A percentile compares a stretch with the other conserved stretches of the same genome.
Conservation (phyloP, 2,797 vertebrate species). For the Darevskia nairensis region DNA sequence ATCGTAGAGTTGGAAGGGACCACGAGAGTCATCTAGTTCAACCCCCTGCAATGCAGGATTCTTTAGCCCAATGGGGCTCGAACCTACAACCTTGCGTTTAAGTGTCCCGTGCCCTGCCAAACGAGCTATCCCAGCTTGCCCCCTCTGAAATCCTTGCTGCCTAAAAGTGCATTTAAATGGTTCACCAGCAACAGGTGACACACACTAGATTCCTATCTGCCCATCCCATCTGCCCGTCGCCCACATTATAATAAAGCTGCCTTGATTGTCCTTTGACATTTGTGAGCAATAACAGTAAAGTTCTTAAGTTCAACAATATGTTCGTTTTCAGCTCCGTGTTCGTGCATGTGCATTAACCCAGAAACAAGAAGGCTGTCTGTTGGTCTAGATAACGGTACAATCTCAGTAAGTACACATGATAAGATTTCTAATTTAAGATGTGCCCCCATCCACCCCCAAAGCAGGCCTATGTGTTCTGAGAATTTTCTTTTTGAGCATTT, state of each 20-base stretch:
- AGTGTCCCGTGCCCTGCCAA: too few species aligned
- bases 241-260: slow-evolving; percentile 34
- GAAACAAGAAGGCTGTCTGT: slow-evolving; percentile 96
- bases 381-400: slow-evolving; percentile 93
- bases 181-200: neutral
- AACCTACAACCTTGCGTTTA: too few species aligned
- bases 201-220: neutral
- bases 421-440: slow-evolving; percentile 76
- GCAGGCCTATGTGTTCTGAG: slow-evolving; percentile 61
- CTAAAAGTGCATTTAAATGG: neutral
- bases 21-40: too few species aligned
- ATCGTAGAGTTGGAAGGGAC: too few species aligned
- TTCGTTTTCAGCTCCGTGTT: slow-evolving; percentile 90
- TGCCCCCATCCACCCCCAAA: slow-evolving; percentile 48
- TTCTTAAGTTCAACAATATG: slow-evolving; percentile 81
- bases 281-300: slow-evolving; percentile 53
- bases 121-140: too few species aligned
- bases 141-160: neutral
- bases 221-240: too few species aligned
- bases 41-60: too few species aligned
- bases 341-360: slow-evolving; percentile 98
- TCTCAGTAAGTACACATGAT: slow-evolving; percentile 90
- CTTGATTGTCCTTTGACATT: slow-evolving; percentile 62
- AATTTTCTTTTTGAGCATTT: slow-evolving; percentile 59
- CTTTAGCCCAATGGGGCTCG: too few species aligned